Evolutionary conservation across 2,888 invertebrate genomes (phyloP), one percentile per base, ranked within the genome.

Genomic region (Rhagium mordax): DNA sequence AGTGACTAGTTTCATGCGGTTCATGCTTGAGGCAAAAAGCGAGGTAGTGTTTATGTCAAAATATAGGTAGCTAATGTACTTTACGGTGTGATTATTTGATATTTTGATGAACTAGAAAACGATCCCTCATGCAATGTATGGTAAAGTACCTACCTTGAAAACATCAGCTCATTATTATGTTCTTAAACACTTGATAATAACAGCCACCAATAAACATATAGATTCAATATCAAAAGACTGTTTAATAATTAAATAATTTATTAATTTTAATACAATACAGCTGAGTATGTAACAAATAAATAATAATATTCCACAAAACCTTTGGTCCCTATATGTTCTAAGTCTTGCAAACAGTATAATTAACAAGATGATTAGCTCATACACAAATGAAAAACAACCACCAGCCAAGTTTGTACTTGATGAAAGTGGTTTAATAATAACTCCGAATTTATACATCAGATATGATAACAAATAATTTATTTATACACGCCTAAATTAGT

Each of bases 221-320:
- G n/a, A n/a, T n/a, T n/a, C n/a, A n/a, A n/a, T n/a, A 41, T 41
- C n/a, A 41, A 41, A 41, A 41, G 3, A n/a, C 5, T 10, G 3
- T 49, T 1, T 13, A 21, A 21, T 21, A 61, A 47, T 61, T 75
- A 71, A 78, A 78, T 76, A 78, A 78, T 78, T 75, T 78, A 78
- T 74, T 76, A 75, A 72, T 75, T 76, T 71, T 71, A 76, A 74
- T 75, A 74, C 70, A 74, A 68, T 75, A 77, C 69, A 76, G 21
- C 68, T 74, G 75, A 75, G 75, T 76, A 78, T 78, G 71, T 81
- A 83, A 84, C 82, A 82, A 85, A 86, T 86, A 87, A 86, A 86
- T 86, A 86, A 81, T 71, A 79, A 82, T 83, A 83, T 82, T 85
- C 87, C 85, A 83, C 84, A 85, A 84, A 83, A 87, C 87, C 87